Evolutionary conservation across 2,797 vertebrate species (phyloP).

Genomic region (Parauchenoglanis ngamensis): DNA sequence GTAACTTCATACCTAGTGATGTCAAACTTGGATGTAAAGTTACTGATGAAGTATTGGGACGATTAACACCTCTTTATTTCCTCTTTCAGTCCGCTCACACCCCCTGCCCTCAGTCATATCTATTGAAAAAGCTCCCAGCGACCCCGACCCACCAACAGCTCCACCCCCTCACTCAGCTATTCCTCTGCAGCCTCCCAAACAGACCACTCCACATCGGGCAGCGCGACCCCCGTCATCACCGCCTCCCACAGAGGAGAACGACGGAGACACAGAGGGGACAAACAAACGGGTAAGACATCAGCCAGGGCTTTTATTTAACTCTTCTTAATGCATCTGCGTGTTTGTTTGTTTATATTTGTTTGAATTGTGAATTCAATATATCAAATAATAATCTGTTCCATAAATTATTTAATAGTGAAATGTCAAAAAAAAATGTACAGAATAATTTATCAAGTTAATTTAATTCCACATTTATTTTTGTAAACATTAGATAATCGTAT

Average conservation of each 20-base stretch:
- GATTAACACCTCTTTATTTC: not conserved
- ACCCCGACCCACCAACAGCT: conserved; percentile 17
- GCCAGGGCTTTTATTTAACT: not conserved
- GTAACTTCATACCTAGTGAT: not conserved
- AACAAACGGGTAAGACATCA: conserved; percentile 12
- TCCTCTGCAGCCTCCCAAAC: conserved; percentile 82
- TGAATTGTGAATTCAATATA: no score
- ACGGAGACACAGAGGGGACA: conserved; percentile 9
- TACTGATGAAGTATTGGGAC: no score
- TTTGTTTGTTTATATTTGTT: not conserved
- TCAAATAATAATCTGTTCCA: not conserved
- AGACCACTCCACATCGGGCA: conserved; percentile 65
- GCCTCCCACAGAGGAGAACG: conserved; percentile 18
- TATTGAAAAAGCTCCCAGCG: conserved; percentile 36
- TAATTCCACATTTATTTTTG: not conserved
- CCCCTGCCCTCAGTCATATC: conserved; percentile 14
- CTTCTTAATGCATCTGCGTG: not conserved
- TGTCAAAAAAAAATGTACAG: not conserved
- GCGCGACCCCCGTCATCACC: conserved; percentile 36
- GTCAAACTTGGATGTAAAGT: not conserved
- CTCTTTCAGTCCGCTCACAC: not conserved
- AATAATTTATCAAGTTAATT: not conserved
- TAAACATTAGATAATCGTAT: not conserved
- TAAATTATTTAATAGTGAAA: not conserved
- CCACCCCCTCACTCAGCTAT: conserved; percentile 74